Evolutionary conservation across 1,140 invertebrate species (phyloP), one percentile per base, ranked within the genome.

Genomic region (Epicauta chinensis): DNA sequence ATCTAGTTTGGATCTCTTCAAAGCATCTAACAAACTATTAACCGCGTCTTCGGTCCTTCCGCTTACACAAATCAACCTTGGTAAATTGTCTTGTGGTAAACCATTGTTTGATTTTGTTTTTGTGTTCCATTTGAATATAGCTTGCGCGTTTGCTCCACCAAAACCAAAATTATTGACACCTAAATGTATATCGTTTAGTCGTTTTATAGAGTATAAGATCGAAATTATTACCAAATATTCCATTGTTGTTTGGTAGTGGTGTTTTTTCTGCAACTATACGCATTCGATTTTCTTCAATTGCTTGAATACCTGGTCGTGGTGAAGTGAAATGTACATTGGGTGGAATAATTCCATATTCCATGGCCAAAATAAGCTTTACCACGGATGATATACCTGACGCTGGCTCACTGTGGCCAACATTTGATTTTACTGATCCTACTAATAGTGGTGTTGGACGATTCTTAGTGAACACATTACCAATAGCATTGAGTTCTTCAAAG

Each of bases 401-500:
- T 6, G 91, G 85, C 71, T 98, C 95, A 0, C 88, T 80, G 68
- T 98, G 95, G 0, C 95, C 95, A 64, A 96, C 77, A 70, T 96
- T 97, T 0, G 92, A 93, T 67, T 98, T 98, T 1, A 94, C 78
- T 0, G 93, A 91, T 3, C 94, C 94, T 56, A 97, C 86, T 17
- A 79, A 69, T 0, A 98, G 73, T 0, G 93, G 89, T 1, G 71
- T 74, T 0, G 61, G 74, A 13, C 85, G 73, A 4, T 79, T 79
- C 2, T 75, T 79, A 53, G 87, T 89, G 63, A 96, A 86, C 2
- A 93, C 77, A 59, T 83, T 81, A 13, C 90, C 83, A 12, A 97
- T 82, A 0, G 91, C 87, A 60, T 82, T 79, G 1, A 92, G 67
- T 73, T 98, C 93, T 70, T 96, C 90, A 52, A 86, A 85, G 71